These are phyloP conservation scores for Drosophila auraria DNA, from an alignment of 1,140 invertebrate genomes.

Conservation along the genomic window DNA sequence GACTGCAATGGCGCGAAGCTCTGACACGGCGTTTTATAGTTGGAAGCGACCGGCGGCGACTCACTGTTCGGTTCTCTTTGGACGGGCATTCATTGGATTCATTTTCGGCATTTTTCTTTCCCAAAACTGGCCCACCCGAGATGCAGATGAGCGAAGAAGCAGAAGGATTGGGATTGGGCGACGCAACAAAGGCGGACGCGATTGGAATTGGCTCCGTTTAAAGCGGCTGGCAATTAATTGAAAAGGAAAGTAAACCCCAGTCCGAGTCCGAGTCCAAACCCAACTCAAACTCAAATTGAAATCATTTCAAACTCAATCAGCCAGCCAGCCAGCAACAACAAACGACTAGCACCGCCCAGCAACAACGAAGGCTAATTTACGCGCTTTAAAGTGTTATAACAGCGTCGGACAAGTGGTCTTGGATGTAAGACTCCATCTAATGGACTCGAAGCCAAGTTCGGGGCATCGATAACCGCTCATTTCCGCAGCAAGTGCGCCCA, in stretches of 20 bases:
- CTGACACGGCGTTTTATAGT: constrained; percentile 50
- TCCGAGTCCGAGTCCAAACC: background rate
- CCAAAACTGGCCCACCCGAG: constrained; percentile 9
- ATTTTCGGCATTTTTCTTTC: background rate
- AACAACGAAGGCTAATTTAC: constrained; percentile 63
- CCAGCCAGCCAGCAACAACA: constrained; percentile 4
- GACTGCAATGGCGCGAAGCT: constrained; percentile 52
- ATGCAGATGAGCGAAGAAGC: constrained; percentile 56
- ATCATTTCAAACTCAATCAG: constrained; percentile 71
- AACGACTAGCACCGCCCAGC: too few species aligned
- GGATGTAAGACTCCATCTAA: constrained; percentile 35
- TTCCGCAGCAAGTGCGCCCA: constrained; percentile 64
- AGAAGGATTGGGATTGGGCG: constrained; percentile 20
- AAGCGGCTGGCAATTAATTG: constrained; percentile 52
- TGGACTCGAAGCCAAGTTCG: constrained; percentile 35
- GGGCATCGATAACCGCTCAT: constrained; percentile 66
- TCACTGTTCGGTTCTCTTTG: constrained; percentile 5
- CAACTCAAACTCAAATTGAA: constrained; percentile 62
- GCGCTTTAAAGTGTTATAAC: constrained; percentile 75
- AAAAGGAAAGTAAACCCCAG: constrained; percentile 52
- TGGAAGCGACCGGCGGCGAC: background rate
- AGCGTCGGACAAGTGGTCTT: constrained; percentile 43
- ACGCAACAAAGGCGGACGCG: constrained; percentile 20
- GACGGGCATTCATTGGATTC: constrained; percentile 15
- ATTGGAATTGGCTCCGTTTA: constrained; percentile 42